Percentiles rank a stretch among this genome's conserved stretches.
These are phyloP conservation scores for Sisyra terminalis DNA, from an alignment of 2,888 invertebrate species.

Conservation along the genomic window DNA sequence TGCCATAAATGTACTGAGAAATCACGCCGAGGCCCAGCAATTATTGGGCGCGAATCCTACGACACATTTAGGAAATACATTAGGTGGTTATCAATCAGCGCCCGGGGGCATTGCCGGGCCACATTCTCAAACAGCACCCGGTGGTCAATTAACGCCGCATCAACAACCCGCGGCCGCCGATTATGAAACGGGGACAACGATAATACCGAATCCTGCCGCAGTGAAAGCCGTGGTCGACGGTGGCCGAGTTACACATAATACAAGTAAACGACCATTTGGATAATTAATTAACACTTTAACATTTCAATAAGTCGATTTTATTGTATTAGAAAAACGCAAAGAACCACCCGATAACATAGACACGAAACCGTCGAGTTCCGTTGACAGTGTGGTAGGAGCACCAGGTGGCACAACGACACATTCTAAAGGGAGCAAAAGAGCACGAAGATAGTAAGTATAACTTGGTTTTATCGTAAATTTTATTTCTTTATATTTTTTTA, in stretches of 20 bases:
- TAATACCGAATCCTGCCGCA: conserved; percentile 24
- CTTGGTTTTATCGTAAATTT: not conserved
- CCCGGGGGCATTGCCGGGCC: conserved; percentile 18
- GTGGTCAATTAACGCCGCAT: conserved; percentile 20
- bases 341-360: conserved; percentile 57
- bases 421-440: conserved; percentile 44
- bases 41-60: conserved; percentile 22
- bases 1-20: conserved; percentile 86
- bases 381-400: conserved; percentile 34
- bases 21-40: conserved; percentile 84
- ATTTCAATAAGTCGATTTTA: conserved; percentile 1
- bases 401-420: conserved; percentile 33
- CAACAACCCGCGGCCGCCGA: conserved; percentile 35
- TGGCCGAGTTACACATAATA: conserved; percentile 25
- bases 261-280: conserved; percentile 20
- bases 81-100: conserved; percentile 21
- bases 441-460: conserved; percentile 61
- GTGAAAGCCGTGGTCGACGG: conserved; percentile 24
- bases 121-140: conserved; percentile 27
- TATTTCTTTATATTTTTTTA: not conserved
- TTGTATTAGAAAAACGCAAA: conserved; percentile 61
- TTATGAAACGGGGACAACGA: conserved; percentile 29
- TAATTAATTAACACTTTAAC: not conserved
- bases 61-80: conserved; percentile 11
- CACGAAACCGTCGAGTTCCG: conserved; percentile 40